phyloP scores from a whole-genome alignment of 2,888 invertebrate genomes.

The Bombylius discolor region DNA sequence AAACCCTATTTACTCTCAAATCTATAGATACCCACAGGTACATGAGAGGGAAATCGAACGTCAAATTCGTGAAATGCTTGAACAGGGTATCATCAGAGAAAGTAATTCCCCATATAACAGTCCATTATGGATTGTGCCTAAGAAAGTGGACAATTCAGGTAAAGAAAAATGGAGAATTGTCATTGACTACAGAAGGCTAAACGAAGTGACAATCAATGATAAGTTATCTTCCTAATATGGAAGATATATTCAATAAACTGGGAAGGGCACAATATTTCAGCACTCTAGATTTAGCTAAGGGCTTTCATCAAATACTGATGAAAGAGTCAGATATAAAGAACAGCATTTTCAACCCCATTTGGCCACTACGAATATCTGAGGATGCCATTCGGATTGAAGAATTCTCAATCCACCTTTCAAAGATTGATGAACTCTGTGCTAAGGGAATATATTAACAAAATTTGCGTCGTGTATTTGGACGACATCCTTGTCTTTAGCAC shows the following conservation, averaged over 20 bases:
- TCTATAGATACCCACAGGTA: constrained; percentile 9
- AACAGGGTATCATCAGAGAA: constrained; percentile 7
- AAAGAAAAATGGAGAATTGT: constrained; percentile 12
- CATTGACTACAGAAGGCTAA: constrained; percentile 4
- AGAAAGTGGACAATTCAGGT: constrained; percentile 12
- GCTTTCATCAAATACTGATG: constrained; percentile 11
- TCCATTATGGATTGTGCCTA: constrained; percentile 13
- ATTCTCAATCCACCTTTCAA: constrained; percentile 7
- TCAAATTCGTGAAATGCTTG: constrained; percentile 9
- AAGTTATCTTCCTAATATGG: constrained; percentile 15
- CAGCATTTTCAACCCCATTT: constrained; percentile 6
- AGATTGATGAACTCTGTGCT: constrained; percentile 7
- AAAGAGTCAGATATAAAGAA: constrained; percentile 6
- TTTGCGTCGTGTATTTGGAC: constrained; percentile 9
- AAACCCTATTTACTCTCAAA: constrained; percentile 2
- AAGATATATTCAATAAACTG: constrained; percentile 11
- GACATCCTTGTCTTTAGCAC: constrained; percentile 9
- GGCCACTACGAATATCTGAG: constrained; percentile 1
- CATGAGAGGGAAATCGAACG: constrained; percentile 10
- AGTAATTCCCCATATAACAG: constrained; percentile 12
- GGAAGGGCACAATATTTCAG: constrained; percentile 12
- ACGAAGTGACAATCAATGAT: constrained; percentile 13
- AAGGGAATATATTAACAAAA: constrained; percentile 2
- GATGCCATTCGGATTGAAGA: constrained; percentile 2
- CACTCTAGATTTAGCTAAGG: constrained; percentile 10